These are phyloP conservation scores for Lasioglossum vierecki DNA, from an alignment of 2,888 invertebrate genomes.

Conservation along the genomic window DNA sequence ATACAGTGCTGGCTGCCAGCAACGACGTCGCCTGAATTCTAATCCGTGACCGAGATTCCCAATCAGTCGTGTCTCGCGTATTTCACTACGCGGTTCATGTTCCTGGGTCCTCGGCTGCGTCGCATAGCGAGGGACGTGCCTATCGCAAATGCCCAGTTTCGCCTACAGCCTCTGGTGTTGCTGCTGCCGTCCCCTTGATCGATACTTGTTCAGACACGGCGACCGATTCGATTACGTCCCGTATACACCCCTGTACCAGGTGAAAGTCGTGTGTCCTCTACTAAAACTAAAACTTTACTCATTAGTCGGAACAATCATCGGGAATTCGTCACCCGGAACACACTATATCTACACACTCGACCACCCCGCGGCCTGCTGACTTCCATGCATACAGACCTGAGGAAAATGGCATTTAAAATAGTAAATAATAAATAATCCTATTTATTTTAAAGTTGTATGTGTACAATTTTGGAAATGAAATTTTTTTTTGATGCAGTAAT, in stretches of 20 bases:
- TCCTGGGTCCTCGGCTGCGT: slow-evolving; percentile 21
- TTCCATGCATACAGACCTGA: neutral
- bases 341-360: neutral
- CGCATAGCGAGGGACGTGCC: slow-evolving; percentile 35
- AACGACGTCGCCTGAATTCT: slow-evolving; percentile 53
- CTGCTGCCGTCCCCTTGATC: slow-evolving; percentile 67
- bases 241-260: slow-evolving; percentile 77
- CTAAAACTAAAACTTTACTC: slow-evolving; percentile 7
- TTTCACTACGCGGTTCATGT: slow-evolving; percentile 29
- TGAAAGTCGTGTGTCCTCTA: slow-evolving; percentile 61
- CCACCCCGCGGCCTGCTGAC: neutral
- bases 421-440: too few relatives aligned
- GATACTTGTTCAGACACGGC: slow-evolving; percentile 45
- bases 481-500: too few relatives aligned
- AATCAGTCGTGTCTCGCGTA: slow-evolving; percentile 60
- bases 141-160: slow-evolving; percentile 66
- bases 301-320: slow-evolving; percentile 10
- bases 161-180: slow-evolving; percentile 62
- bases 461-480: too few relatives aligned
- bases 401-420: too few relatives aligned
- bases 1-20: slow-evolving; percentile 59
- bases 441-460: too few relatives aligned
- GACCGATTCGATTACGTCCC: slow-evolving; percentile 78
- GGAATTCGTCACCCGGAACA: neutral
- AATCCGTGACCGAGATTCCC: slow-evolving; percentile 60